Conservation (phyloP, 2,888 invertebrate genomes). For the Apamea monoglypha region DNA sequence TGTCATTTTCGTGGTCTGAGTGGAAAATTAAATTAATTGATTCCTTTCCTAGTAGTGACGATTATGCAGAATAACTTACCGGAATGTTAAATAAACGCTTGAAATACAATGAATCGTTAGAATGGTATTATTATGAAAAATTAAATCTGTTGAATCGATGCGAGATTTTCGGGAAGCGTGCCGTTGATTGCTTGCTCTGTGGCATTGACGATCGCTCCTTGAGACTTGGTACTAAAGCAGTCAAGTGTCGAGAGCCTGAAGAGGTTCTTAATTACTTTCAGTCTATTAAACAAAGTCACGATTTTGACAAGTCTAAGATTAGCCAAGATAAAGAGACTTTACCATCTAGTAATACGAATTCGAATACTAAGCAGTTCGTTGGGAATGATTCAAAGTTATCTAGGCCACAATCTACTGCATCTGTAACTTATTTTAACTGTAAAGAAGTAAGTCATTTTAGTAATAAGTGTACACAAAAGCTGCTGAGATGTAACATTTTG, state of each 20-base stretch:
- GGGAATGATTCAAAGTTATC: too few relatives aligned
- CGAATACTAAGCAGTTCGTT: too few relatives aligned
- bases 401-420: too few relatives aligned
- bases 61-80: slow-evolving; percentile 6
- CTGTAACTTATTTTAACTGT: too few relatives aligned
- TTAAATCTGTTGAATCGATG: slow-evolving; percentile 10
- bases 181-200: slow-evolving; percentile 3
- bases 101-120: background rate
- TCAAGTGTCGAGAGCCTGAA: background rate
- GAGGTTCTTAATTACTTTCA: slow-evolving; percentile 5
- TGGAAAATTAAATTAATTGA: slow-evolving; percentile 42
- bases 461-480: too few relatives aligned
- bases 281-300: too few relatives aligned
- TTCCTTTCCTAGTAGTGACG: slow-evolving; percentile 13
- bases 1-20: slow-evolving; percentile 47
- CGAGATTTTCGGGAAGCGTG: slow-evolving; percentile 11
- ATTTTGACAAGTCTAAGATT: too few relatives aligned
- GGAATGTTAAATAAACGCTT: slow-evolving; percentile 4
- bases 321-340: too few relatives aligned
- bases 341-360: too few relatives aligned
- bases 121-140: slow-evolving; percentile 16
- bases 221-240: slow-evolving; percentile 5
- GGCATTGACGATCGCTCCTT: background rate
- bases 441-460: too few relatives aligned
- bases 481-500: too few relatives aligned